A percentile compares a stretch with the other conserved stretches of the same genome.
These are phyloP conservation scores for Salminus brasiliensis DNA, from an alignment of 2,113 vertebrate genomes.

Conservation along the genomic window DNA sequence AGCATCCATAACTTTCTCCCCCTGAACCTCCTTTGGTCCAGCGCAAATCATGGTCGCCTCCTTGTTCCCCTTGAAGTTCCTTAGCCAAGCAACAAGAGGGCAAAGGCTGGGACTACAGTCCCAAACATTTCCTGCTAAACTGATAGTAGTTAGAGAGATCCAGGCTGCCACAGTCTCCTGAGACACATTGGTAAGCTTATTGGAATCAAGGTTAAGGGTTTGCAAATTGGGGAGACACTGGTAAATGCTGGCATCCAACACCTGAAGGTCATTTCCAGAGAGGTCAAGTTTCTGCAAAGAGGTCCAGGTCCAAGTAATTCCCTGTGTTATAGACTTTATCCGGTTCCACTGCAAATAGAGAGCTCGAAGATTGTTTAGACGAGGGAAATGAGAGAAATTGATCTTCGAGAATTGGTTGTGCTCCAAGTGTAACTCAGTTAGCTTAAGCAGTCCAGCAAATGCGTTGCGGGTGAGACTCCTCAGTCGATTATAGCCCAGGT, in stretches of 20 bases:
- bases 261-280: constrained; percentile 92
- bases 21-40: constrained; percentile 91
- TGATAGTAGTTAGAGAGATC: constrained; percentile 96
- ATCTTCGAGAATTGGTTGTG: constrained; percentile 98
- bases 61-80: constrained; percentile 94
- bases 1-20: constrained; percentile 92
- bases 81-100: constrained; percentile 90
- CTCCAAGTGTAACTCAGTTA: constrained; percentile 95
- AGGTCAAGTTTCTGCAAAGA: constrained; percentile 97
- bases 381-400: constrained; percentile 94
- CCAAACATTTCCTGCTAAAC: constrained; percentile 94
- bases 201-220: constrained; percentile 96
- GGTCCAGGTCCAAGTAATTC: constrained; percentile 95
- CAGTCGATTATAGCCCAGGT: constrained; percentile 95
- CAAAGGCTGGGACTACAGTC: constrained; percentile 93
- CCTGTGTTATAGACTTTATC: constrained; percentile 88
- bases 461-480: constrained; percentile 92
- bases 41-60: constrained; percentile 94
- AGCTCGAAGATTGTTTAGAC: constrained; percentile 91
- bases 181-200: constrained; percentile 94
- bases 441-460: constrained; percentile 91
- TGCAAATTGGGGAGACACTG: constrained; percentile 95
- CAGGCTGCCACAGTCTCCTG: constrained; percentile 90
- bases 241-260: constrained; percentile 87
- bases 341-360: constrained; percentile 97